Conservation (phyloP, 92 coral and sea anemone species). For the Hydrozoanthus gracilis region DNA sequence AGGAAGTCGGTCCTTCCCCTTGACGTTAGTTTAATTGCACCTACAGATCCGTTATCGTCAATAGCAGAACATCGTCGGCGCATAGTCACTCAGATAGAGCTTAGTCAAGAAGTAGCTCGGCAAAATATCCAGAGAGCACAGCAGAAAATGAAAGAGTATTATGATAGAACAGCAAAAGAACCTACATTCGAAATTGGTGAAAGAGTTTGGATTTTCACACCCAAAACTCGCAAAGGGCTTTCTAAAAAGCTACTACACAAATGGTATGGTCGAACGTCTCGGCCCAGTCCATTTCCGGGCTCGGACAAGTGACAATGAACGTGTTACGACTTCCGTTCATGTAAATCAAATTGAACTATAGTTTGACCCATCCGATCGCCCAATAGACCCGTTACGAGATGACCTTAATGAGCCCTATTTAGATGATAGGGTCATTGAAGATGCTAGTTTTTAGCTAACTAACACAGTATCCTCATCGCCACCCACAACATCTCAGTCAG, state of each 20-base stretch:
- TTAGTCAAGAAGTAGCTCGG: slow-evolving; percentile 39
- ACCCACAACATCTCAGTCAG: background rate
- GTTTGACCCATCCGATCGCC: slow-evolving; percentile 29
- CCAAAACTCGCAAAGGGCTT: slow-evolving; percentile 46
- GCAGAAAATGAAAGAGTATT: slow-evolving; percentile 56
- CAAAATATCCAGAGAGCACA: slow-evolving; percentile 57
- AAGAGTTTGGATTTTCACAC: slow-evolving; percentile 50
- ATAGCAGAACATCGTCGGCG: slow-evolving; percentile 41
- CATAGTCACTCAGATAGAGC: slow-evolving; percentile 48
- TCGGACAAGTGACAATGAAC: slow-evolving; percentile 45
- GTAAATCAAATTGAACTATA: slow-evolving; percentile 30
- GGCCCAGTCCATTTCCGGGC: slow-evolving; percentile 42
- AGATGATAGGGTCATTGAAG: slow-evolving; percentile 12
- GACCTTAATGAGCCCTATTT: background rate
- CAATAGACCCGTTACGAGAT: slow-evolving; percentile 29
- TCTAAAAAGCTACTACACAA: slow-evolving; percentile 59
- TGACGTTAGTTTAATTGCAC: slow-evolving; percentile 54
- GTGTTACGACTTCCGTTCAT: slow-evolving; percentile 6
- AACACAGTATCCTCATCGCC: background rate
- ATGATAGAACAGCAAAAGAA: slow-evolving; percentile 47
- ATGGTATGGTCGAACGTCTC: slow-evolving; percentile 53
- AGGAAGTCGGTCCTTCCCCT: slow-evolving; percentile 60
- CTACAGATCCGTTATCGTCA: slow-evolving; percentile 47
- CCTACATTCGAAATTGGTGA: slow-evolving; percentile 66
- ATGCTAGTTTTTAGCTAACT: slow-evolving; percentile 2